Evolutionary conservation across 1,140 invertebrate genomes (phyloP), one percentile per base, ranked within the genome.

Genomic region (Stenopsyche tienmushanensis): DNA sequence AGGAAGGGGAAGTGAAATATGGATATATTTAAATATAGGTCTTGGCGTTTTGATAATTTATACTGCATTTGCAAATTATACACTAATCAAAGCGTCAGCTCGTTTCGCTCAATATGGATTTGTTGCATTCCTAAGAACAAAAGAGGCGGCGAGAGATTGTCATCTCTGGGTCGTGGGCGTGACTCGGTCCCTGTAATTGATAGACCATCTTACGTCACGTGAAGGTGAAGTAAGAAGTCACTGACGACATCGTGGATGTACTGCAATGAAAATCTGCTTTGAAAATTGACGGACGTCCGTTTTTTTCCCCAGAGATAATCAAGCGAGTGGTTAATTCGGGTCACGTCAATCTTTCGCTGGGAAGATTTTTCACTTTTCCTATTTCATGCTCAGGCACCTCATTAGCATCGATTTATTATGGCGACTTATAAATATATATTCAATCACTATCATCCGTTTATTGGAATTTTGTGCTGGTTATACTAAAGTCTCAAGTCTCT

Each of bases 111-210:
- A 13, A 34, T 34, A 34, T 24, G 41, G 17, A 45, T 60, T 60
- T 34, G 57, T 21, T 21, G 44, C 57, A 60, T 45, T 60, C 41
- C 21, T 10, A 8, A 18, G 57, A 60, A 60, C 57, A 60, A 60
- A 45, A 60, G 44, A 60, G 41, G 20, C 57, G 39, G 24, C 41
- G 8, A 34, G 57, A 60, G 57, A 57, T 57, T 57, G 53, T 57
- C 53, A 57, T 57, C 44, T 47, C 18, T 18, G 44, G 44, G 44
- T 20, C 53, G 53, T 57, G 53, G 53, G 53, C 25, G 53, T 42
- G 53, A 41, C 25, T 41, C 53, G n/a, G 44, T 47, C 18, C n/a
- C n/a, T n/a, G 23, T 17, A 53, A 53, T 53, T 53, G 50, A 53
- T 29, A 21, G 23, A n/a, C 42, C 29, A 13, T 7, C 29, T 47